Percentiles rank a stretch among this genome's conserved stretches.
These are phyloP conservation scores for Sinocyclocheilus grahami DNA, from an alignment of 2,113 vertebrate species.

Conservation along the genomic window DNA sequence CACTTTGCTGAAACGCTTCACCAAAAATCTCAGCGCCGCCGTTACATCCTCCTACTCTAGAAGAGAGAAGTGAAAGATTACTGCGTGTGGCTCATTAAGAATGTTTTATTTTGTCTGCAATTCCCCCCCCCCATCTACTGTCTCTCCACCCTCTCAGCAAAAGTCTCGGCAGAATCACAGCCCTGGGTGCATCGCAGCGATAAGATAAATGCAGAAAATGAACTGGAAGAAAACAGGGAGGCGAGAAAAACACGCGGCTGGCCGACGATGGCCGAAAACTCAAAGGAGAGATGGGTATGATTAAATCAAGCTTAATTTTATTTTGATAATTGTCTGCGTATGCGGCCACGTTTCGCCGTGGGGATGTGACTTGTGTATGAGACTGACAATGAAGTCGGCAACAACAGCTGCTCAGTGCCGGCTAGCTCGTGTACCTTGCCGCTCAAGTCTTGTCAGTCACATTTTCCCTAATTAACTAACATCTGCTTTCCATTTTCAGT, in stretches of 20 bases:
- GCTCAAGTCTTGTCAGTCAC: constrained; percentile 98
- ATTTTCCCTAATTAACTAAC: constrained; percentile 99
- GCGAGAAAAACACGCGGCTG: neutral
- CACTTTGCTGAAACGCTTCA: constrained; percentile 5
- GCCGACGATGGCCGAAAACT: constrained; percentile 34
- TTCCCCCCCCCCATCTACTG: neutral
- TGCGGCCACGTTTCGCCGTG: constrained; percentile 62
- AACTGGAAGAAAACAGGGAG: constrained; percentile 26
- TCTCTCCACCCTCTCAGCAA: constrained; percentile 33
- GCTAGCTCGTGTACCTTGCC: constrained; percentile 86
- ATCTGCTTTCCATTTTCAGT: constrained; percentile 98
- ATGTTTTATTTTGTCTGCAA: constrained; percentile 38
- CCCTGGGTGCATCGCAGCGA: constrained; percentile 14
- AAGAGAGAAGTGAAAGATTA: constrained; percentile 44
- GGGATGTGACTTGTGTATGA: constrained; percentile 91
- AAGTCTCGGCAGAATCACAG: constrained; percentile 29
- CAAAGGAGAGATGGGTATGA: constrained; percentile 62
- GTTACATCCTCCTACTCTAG: constrained; percentile 4
- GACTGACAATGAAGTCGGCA: constrained; percentile 91
- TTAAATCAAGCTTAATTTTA: constrained; percentile 78
- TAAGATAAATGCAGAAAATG: neutral
- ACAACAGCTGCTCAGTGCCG: constrained; percentile 94
- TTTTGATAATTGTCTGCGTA: constrained; percentile 77
- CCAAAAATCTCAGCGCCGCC: neutral
- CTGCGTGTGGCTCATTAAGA: constrained; percentile 31